A percentile compares a stretch with the other conserved stretches of the same genome.
phyloP scores from a whole-genome alignment of 2,113 vertebrate species.

The Calypte anna region DNA sequence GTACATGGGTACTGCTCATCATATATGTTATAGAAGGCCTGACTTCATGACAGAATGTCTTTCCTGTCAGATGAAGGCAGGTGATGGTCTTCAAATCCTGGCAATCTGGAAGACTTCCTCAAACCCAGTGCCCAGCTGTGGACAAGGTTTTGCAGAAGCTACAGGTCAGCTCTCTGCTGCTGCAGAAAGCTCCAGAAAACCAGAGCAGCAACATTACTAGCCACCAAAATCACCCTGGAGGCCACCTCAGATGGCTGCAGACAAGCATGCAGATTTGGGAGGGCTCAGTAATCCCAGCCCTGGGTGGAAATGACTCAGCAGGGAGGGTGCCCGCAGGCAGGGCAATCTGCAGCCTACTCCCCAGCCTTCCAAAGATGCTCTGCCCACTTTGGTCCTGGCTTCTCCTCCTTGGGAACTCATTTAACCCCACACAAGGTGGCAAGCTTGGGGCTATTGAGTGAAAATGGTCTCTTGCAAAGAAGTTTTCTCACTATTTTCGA shows the following conservation, averaged over 20 bases:
- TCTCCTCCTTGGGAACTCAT: background rate
- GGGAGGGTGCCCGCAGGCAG: background rate
- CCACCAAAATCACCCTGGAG: background rate
- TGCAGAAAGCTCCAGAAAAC: background rate
- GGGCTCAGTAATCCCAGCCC: background rate
- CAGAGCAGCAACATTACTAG: background rate
- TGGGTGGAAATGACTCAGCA: background rate
- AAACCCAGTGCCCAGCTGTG: background rate
- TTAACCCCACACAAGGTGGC: rapidly evolving
- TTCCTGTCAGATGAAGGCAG: background rate
- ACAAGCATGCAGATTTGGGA: rapidly evolving
- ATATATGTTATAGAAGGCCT: background rate
- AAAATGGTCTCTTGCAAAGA: background rate
- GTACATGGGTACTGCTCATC: background rate
- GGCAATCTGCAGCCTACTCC: background rate
- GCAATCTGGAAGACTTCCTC: background rate
- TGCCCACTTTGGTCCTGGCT: background rate
- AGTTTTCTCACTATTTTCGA: background rate
- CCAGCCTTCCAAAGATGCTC: background rate
- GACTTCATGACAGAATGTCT: background rate
- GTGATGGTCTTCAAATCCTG: background rate
- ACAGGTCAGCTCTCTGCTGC: background rate
- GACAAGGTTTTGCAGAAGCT: background rate
- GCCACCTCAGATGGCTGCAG: background rate
- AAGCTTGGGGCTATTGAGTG: rapidly evolving